Base-by-base conservation (phyloP, 2,113 vertebrate genomes). In the Ciconia maguari region DNA sequence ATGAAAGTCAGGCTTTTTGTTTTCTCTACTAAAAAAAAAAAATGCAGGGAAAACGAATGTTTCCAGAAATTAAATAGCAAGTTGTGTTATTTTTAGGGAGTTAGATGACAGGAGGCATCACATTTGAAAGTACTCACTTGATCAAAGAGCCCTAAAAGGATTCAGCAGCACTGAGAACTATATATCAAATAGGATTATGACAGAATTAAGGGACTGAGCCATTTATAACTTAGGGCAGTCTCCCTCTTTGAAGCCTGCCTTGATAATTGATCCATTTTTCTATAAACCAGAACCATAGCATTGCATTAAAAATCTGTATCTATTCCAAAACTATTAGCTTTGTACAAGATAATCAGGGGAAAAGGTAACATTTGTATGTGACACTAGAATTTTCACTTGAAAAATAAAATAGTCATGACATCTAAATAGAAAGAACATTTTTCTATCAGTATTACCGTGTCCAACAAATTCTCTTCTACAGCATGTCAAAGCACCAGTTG, bases 101-200 rank as follows among this genome's bases (percentile, higher is more conserved):
- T 93, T 83, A 83, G 94, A 95, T 97, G 95, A 96, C 95, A 97
- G 90, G 94, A 98, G 93, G 90, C 92, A 96, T 94, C 92, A 97
- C 94, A 97, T 97, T 97, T 97, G 93, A 98, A 98, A 96, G 94
- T 97, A 65, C 90, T 97, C 95, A 95, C 96, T 97, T 98, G 98
- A 98, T 98, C 98, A 98, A 98, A 98, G 97, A 95, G 83, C 76
- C 95, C 97, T 98, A 95, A 98, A 98, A 97, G 97, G 96, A 97
- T 97, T 98, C 97, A 96, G 93, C 82, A 86, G 94, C 88, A 90
- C 95, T 85, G 93, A 97, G 96, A 98, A 97, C 96, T 97, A 92
- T 95, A 97, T 96, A 97, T 98, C 96, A 98, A 98, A 98, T 96
- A 98, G 97, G 97, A 98, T 98, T 98, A 98, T 89, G 91, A 96